Evolutionary conservation across 2,888 invertebrate genomes (phyloP).

Genomic region (Amblyjoppa fuscipennis): DNA sequence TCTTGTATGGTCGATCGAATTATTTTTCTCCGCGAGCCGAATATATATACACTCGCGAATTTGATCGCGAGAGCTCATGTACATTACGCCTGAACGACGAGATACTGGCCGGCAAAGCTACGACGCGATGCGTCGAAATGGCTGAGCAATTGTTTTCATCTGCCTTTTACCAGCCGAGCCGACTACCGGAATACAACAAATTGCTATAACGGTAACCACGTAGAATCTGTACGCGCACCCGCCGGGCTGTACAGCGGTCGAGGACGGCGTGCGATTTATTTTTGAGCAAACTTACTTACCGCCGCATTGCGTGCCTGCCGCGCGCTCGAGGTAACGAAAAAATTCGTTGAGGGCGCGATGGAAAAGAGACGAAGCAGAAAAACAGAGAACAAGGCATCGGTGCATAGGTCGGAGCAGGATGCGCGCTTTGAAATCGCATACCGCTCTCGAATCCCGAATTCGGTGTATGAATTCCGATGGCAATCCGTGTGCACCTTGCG

Average conservation of each 20-base stretch:
- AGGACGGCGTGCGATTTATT: not conserved
- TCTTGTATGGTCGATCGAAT: constrained; percentile 31
- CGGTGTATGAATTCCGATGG: not conserved
- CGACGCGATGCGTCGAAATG: constrained; percentile 17
- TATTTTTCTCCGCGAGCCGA: not conserved
- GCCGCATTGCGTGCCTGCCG: not conserved
- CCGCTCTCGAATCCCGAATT: not conserved
- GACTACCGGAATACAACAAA: constrained; percentile 17
- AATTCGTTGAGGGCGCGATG: not conserved
- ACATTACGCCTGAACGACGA: not conserved
- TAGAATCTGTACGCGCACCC: not conserved
- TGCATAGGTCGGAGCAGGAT: constrained; percentile 4
- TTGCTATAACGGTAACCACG: constrained; percentile 19
- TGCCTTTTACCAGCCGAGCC: constrained; percentile 9
- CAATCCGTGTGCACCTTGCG: not conserved
- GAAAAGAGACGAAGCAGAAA: not conserved
- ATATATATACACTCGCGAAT: not conserved
- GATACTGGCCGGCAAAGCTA: not conserved
- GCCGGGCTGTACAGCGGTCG: not conserved
- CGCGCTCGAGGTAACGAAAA: not conserved
- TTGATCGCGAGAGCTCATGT: not conserved
- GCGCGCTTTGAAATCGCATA: constrained; percentile 54
- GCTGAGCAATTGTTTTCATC: constrained; percentile 24
- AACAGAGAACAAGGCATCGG: not conserved
- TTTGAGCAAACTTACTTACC: constrained; percentile 14